Conservation (phyloP, 2,797 vertebrate genomes). For the Hippopotamyrus pictus region DNA sequence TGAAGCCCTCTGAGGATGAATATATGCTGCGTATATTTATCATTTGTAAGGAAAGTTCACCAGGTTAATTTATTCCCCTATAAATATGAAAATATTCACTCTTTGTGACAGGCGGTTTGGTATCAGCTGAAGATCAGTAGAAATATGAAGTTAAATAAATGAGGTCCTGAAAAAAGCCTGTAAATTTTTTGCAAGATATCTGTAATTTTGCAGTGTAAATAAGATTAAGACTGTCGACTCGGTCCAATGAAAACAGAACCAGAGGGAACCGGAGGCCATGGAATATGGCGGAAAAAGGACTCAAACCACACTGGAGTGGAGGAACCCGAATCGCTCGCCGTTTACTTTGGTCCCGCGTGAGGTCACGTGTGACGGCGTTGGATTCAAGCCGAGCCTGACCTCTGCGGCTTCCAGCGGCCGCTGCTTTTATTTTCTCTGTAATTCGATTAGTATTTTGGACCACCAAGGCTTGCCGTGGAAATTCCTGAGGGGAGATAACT, state of each 20-base stretch:
- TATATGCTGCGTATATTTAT: neutral
- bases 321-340: constrained; percentile 24
- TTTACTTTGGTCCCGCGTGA: constrained; percentile 18
- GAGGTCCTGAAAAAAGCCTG: neutral
- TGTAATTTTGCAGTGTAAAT: neutral
- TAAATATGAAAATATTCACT: neutral
- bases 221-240: constrained; percentile 14
- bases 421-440: constrained; percentile 28
- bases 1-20: neutral
- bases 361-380: constrained; percentile 8
- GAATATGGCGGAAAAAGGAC: neutral
- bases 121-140: constrained; percentile 7
- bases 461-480: constrained; percentile 14
- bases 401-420: constrained; percentile 12
- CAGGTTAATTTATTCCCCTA: neutral
- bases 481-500: neutral
- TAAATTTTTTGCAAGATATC: neutral
- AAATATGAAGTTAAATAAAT: constrained; percentile 7
- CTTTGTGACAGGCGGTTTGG: neutral
- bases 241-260: constrained; percentile 30
- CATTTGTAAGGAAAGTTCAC: neutral
- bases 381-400: constrained; percentile 3
- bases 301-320: neutral
- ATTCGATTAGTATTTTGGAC: constrained; percentile 25
- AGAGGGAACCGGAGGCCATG: constrained; percentile 2